Evolutionary conservation across 2,888 invertebrate genomes (phyloP).

Genomic region (Nephrocerus scutellatus): DNA sequence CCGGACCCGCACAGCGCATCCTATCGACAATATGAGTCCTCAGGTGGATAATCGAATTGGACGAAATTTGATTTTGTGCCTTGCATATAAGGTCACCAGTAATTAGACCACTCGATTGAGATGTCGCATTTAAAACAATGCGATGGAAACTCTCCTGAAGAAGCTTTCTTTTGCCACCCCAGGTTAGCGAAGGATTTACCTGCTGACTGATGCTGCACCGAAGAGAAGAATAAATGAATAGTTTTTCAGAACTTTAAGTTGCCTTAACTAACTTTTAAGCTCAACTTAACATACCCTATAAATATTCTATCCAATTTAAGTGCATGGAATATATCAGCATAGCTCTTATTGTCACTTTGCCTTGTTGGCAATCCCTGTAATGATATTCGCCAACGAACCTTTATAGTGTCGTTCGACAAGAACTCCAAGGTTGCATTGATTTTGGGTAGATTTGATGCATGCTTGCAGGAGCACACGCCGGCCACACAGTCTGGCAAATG

Average conservation of each 20-base stretch:
- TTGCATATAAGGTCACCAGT: background rate
- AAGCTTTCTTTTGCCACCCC: constrained; percentile 38
- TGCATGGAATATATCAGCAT: constrained; percentile 26
- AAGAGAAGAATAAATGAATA: too few species aligned
- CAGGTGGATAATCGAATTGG: constrained; percentile 26
- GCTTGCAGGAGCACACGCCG: constrained; percentile 35
- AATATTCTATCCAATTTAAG: constrained; percentile 21
- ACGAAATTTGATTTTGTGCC: background rate
- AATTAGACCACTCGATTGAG: too few species aligned
- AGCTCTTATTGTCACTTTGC: constrained; percentile 6
- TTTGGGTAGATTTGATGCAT: constrained; percentile 28
- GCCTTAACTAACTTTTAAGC: too few species aligned
- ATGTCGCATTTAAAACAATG: too few species aligned
- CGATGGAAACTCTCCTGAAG: constrained; percentile 29
- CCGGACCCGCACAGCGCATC: constrained; percentile 32
- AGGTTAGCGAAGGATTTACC: constrained; percentile 36
- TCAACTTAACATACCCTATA: constrained; percentile 25
- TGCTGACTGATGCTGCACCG: constrained; percentile 38
- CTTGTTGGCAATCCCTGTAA: constrained; percentile 10
- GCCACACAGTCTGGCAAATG: constrained; percentile 35
- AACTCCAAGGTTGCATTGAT: constrained; percentile 27
- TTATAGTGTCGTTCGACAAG: constrained; percentile 30
- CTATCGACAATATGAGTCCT: constrained; percentile 34
- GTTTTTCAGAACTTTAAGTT: too few species aligned
- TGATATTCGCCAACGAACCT: constrained; percentile 28